These are phyloP conservation scores for Sciurus vulgaris DNA, from an alignment of 2,797 vertebrate genomes.

Conservation along the genomic window DNA sequence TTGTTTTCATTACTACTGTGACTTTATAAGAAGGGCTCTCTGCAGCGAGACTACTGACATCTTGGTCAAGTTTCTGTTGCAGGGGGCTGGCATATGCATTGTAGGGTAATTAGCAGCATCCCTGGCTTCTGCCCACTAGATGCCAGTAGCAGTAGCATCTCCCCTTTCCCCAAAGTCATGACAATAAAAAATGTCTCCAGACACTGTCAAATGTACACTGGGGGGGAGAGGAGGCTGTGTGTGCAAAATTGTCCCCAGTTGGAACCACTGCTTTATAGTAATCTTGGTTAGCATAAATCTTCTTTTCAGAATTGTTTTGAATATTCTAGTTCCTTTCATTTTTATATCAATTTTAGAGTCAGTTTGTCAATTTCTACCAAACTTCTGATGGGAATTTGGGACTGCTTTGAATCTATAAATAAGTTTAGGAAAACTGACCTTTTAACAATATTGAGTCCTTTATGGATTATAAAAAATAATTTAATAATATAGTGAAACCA, in stretches of 20 bases:
- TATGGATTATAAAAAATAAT: conserved; percentile 62
- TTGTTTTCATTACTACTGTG: background rate
- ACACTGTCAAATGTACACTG: background rate
- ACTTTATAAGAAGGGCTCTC: background rate
- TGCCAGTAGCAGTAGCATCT: background rate
- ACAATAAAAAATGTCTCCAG: background rate
- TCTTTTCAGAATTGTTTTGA: background rate
- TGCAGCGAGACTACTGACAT: background rate
- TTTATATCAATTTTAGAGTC: background rate
- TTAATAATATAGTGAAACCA: background rate
- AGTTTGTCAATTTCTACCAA: conserved; percentile 13
- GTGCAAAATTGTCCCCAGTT: background rate
- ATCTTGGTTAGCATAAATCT: background rate
- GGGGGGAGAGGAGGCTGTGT: background rate
- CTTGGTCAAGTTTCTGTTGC: background rate
- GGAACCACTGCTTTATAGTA: background rate
- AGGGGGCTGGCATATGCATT: background rate
- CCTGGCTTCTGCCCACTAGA: background rate
- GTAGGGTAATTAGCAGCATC: background rate
- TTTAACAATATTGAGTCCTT: conserved; percentile 34
- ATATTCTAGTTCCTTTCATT: background rate
- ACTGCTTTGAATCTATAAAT: background rate
- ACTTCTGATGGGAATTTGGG: background rate
- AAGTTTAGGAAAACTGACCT: background rate
- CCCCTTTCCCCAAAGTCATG: background rate